Evolutionary conservation across 1,140 invertebrate genomes (phyloP).

Genomic region (Samia ricini): DNA sequence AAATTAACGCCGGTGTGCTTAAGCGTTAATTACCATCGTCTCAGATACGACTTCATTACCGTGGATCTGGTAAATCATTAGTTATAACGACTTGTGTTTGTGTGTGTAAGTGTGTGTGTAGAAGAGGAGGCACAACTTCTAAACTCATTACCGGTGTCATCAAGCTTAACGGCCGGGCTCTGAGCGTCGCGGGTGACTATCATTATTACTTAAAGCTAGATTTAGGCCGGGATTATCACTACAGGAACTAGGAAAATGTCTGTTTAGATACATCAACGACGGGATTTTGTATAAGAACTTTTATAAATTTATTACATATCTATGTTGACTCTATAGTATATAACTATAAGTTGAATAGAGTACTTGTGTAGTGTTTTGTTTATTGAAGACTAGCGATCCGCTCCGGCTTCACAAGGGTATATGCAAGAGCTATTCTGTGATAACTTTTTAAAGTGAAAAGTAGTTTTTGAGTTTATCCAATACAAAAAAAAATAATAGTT

Average conservation of each 20-base stretch:
- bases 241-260: neutral
- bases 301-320: too few species aligned
- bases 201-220: neutral
- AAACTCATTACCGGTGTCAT: slow-evolving; percentile 1
- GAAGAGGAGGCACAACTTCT: neutral
- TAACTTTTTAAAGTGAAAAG: too few species aligned
- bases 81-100: slow-evolving; percentile 2
- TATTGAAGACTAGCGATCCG: too few species aligned
- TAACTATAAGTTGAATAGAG: neutral
- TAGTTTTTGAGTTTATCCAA: too few species aligned
- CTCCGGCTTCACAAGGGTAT: too few species aligned
- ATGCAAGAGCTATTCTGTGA: too few species aligned
- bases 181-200: neutral
- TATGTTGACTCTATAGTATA: too few species aligned
- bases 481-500: too few species aligned
- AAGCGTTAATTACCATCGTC: slow-evolving; percentile 27
- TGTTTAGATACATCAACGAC: neutral
- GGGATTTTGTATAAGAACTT: too few species aligned
- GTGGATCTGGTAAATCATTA: slow-evolving; percentile 7
- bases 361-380: too few species aligned
- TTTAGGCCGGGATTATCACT: neutral
- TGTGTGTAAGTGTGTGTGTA: too few species aligned
- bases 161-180: neutral
- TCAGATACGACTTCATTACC: slow-evolving; percentile 7
- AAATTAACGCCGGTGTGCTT: slow-evolving; percentile 29